These are phyloP conservation scores for Spinus pinus DNA, from an alignment of 2,797 vertebrate genomes.

Conservation along the genomic window DNA sequence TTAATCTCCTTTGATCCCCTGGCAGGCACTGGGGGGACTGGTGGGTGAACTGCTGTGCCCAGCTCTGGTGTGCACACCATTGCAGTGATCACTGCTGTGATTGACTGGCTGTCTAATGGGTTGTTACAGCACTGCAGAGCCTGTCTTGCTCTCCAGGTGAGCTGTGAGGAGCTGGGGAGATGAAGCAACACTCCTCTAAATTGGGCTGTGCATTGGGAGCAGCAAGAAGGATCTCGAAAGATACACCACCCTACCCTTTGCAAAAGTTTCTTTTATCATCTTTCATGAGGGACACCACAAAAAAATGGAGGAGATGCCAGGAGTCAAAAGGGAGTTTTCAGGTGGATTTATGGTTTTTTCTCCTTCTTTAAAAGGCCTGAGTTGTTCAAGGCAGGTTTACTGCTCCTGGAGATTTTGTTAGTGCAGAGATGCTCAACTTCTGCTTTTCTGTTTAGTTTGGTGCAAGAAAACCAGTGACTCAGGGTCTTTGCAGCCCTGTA, in stretches of 20 bases:
- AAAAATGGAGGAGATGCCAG: background rate
- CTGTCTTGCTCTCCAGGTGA: conserved; percentile 38
- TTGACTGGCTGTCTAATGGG: conserved; percentile 28
- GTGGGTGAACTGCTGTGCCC: background rate
- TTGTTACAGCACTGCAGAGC: conserved; percentile 23
- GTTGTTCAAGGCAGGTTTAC: background rate
- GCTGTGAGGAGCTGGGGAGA: conserved; percentile 31
- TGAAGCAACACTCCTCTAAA: conserved; percentile 30
- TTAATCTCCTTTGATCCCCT: background rate
- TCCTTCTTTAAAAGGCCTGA: background rate
- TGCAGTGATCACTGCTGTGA: background rate
- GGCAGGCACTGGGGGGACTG: background rate
- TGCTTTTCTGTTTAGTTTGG: background rate
- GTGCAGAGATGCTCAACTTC: background rate
- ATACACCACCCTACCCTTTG: background rate
- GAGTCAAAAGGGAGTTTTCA: background rate
- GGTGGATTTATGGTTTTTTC: background rate
- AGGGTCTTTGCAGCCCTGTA: background rate
- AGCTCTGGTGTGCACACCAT: background rate
- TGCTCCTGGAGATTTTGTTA: background rate
- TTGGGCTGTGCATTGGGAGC: conserved; percentile 40
- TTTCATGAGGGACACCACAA: background rate
- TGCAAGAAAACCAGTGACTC: background rate
- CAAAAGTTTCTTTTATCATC: background rate
- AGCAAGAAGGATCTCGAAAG: background rate